Conservation (phyloP, 2,888 invertebrate genomes). For the Glaucopsyche alexis region DNA sequence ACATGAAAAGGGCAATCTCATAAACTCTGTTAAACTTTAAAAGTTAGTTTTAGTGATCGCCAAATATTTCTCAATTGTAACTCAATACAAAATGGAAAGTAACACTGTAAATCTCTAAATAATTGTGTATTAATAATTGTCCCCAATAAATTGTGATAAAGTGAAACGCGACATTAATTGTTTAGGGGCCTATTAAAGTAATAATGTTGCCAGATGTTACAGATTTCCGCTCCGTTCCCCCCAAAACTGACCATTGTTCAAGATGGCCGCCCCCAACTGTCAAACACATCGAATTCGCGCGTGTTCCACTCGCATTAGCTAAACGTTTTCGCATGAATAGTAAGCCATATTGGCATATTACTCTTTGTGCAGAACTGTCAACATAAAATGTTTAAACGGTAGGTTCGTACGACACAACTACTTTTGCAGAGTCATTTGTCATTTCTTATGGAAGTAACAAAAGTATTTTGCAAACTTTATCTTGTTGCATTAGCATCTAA, state of each 20-base stretch:
- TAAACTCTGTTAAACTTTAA: no score
- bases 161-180: not conserved
- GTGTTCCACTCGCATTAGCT: constrained; percentile 44
- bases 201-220: constrained; percentile 42
- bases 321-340: constrained; percentile 25
- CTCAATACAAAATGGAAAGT: not conserved
- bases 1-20: not conserved
- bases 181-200: constrained; percentile 25
- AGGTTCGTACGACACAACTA: not conserved
- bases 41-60: no score
- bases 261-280: constrained; percentile 64
- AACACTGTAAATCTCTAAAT: not conserved
- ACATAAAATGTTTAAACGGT: constrained; percentile 11
- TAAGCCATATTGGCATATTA: constrained; percentile 16
- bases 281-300: constrained; percentile 62
- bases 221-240: constrained; percentile 35
- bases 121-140: constrained; percentile 3
- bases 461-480: not conserved
- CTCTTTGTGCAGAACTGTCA: not conserved
- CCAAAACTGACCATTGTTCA: constrained; percentile 54
- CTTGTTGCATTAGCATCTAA: not conserved
- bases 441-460: not conserved
- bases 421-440: not conserved
- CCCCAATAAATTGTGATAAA: constrained; percentile 8
- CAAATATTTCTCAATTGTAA: not conserved